Conservation (phyloP, 2,113 vertebrate genomes). For the Laticauda laticaudata region DNA sequence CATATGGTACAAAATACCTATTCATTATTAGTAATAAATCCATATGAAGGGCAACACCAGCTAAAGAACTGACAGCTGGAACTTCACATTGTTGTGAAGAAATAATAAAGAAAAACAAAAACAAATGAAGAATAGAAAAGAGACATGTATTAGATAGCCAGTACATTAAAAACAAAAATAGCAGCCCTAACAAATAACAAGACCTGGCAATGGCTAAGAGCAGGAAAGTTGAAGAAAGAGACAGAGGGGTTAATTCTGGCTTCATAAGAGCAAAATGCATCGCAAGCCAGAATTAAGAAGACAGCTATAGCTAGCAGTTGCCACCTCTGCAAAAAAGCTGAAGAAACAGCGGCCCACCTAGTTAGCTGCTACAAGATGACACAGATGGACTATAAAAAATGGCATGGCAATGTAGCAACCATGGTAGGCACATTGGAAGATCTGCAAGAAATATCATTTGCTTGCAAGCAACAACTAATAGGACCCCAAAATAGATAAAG, state of each 20-base stretch:
- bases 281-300: neutral
- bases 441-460: neutral
- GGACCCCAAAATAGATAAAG: neutral
- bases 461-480: neutral
- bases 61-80: neutral
- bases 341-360: neutral
- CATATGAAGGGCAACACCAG: neutral
- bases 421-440: neutral
- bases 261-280: neutral
- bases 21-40: neutral
- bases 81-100: neutral
- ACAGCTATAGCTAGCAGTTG: neutral
- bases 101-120: neutral
- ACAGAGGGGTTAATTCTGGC: neutral
- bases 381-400: neutral
- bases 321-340: neutral
- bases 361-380: neutral
- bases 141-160: neutral
- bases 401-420: neutral
- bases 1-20: neutral
- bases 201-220: neutral
- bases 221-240: neutral
- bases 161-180: neutral
- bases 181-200: neutral
- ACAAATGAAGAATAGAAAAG: neutral